A percentile compares a stretch with the other conserved stretches of the same genome.
Evolutionary conservation across 2,113 vertebrate species (phyloP).

Genomic region (Nothobranchius kuhntae): DNA sequence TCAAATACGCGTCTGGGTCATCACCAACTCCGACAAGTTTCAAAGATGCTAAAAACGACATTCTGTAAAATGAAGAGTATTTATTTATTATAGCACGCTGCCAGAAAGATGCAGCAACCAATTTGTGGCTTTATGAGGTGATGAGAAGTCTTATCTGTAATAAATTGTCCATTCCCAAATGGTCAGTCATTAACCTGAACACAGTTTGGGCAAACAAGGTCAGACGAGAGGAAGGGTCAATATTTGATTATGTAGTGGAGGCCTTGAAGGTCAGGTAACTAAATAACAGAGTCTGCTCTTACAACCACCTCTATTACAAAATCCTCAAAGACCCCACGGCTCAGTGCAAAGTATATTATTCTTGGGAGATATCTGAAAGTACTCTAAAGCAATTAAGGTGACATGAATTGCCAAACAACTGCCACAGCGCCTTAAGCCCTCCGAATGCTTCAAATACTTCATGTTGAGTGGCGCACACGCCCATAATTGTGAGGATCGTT

Average conservation of each 20-base stretch:
- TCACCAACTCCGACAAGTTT: not conserved
- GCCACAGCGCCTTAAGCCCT: constrained; percentile 56
- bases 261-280: constrained; percentile 69
- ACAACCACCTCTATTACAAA: constrained; percentile 45
- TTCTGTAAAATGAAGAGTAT: constrained; percentile 28
- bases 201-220: constrained; percentile 50
- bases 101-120: constrained; percentile 25
- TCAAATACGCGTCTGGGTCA: not conserved
- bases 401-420: constrained; percentile 72
- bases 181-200: constrained; percentile 50
- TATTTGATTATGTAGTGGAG: constrained; percentile 67
- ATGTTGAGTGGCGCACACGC: constrained; percentile 30
- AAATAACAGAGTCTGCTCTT: constrained; percentile 51
- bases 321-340: constrained; percentile 61
- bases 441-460: constrained; percentile 55
- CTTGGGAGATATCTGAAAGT: constrained; percentile 65
- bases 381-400: constrained; percentile 74
- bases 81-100: constrained; percentile 28
- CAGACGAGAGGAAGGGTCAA: constrained; percentile 66
- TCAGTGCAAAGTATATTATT: constrained; percentile 61
- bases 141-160: constrained; percentile 27
- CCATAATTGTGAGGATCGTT: constrained; percentile 28
- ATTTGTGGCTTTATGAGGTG: constrained; percentile 18
- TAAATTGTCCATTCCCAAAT: constrained; percentile 34
- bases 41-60: constrained; percentile 37